Evolutionary conservation across 2,113 vertebrate genomes (phyloP).

Genomic region (Phrynosoma blainvillii): DNA sequence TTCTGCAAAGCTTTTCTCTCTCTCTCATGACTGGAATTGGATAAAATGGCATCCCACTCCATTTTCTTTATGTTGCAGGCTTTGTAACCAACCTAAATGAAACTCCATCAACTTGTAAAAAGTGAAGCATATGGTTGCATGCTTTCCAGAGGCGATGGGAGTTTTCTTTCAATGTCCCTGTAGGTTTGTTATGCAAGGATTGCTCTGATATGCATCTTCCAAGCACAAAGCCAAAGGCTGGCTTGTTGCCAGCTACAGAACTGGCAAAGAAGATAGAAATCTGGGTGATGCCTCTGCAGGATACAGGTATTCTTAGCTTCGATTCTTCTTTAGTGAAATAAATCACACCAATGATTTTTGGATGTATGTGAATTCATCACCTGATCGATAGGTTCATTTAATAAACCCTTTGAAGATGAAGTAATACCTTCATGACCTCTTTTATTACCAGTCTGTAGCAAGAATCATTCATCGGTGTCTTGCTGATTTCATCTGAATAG

Average conservation of each 20-base stretch:
- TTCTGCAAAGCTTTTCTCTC: neutral
- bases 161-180: neutral
- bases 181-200: neutral
- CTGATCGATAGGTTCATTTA: neutral
- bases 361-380: neutral
- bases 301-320: neutral
- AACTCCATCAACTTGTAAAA: neutral
- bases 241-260: neutral
- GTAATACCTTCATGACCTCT: neutral
- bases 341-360: neutral
- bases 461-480: neutral
- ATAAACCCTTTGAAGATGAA: neutral
- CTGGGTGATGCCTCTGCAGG: neutral
- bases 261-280: neutral
- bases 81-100: neutral
- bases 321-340: neutral
- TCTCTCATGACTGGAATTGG: neutral
- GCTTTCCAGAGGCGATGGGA: neutral
- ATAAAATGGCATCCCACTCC: neutral
- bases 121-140: neutral
- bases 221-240: neutral
- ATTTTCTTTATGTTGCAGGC: neutral
- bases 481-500: conserved; percentile 5
- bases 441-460: neutral
- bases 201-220: neutral